Evolutionary conservation across 2,888 invertebrate genomes (phyloP), one percentile per base, ranked within the genome.

Genomic region (Apodemia duryi): DNA sequence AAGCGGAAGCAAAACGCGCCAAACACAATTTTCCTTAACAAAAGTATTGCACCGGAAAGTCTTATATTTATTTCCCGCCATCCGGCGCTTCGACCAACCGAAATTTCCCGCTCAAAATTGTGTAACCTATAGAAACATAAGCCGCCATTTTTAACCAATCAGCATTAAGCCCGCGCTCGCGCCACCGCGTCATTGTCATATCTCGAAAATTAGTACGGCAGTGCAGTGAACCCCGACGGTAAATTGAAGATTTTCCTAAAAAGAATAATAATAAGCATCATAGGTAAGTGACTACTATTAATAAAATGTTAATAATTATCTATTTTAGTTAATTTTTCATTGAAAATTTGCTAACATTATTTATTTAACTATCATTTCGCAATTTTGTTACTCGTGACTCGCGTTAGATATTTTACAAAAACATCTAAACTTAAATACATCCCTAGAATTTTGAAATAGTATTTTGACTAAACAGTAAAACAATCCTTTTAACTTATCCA

Each of bases 121-220:
- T 66, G 67, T 70, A 76, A 73, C 91, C 91, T 91, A 91, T 90
- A 70, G 77, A 67, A 79, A 72, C 72, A 78, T 73, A 81, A 86
- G 86, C 91, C 91, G 91, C 91, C 90, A 82, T 88, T 91, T 91
- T 88, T 74, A 71, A 83, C 91, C 91, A 91, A 91, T 88, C 73
- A 80, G 74, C 77, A 76, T 46, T 74, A 77, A 90, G 81, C 91
- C 89, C 91, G 91, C 91, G 91, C 89, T 91, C 88, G 86, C 83
- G 86, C 87, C 86, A 87, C 79, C 84, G 91, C 90, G 88, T 91
- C 91, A 84, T 86, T 86, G 86, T 88, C 87, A 85, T 89, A 88
- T 88, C 91, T 91, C 81, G 90, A 85, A 91, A 91, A 89, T 91
- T 91, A 91, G 91, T 91, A 88, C 90, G 83, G 81, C 83, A 83